Evolutionary conservation across 53 echinoderm and acorn worm genomes (phyloP).

Genomic region (Temnopleurus reevesii): DNA sequence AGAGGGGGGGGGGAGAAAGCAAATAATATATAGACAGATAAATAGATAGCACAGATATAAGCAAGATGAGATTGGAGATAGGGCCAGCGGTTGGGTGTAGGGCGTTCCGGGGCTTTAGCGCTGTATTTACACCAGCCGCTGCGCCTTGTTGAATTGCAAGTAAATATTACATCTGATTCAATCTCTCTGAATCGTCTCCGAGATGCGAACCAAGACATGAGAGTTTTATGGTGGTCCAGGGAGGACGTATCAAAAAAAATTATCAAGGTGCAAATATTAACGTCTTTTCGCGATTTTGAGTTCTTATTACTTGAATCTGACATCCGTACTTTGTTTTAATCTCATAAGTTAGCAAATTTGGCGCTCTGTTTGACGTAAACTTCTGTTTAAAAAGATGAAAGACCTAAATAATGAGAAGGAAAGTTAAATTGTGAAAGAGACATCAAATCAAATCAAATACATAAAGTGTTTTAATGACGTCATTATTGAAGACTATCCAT

Average conservation of each 20-base stretch:
- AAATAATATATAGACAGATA: background rate
- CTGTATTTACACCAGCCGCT: constrained; percentile 43
- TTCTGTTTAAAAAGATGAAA: too few species aligned
- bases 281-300: too few species aligned
- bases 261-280: background rate
- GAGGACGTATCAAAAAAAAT: background rate
- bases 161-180: constrained; percentile 46
- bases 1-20: background rate
- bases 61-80: background rate
- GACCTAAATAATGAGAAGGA: too few species aligned
- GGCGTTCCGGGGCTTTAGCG: constrained; percentile 18
- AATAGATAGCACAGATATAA: background rate
- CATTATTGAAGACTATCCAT: too few species aligned
- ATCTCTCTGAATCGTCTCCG: background rate
- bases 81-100: background rate
- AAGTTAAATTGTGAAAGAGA: too few species aligned
- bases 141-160: constrained; percentile 38
- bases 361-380: too few species aligned
- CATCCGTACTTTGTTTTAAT: too few species aligned
- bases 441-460: too few species aligned
- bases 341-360: too few species aligned
- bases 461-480: too few species aligned
- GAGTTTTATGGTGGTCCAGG: background rate
- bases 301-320: too few species aligned
- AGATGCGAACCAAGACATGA: background rate